Conservation (phyloP, 2,888 invertebrate genomes). For the Hydrotaea cyrtoneurina region DNA sequence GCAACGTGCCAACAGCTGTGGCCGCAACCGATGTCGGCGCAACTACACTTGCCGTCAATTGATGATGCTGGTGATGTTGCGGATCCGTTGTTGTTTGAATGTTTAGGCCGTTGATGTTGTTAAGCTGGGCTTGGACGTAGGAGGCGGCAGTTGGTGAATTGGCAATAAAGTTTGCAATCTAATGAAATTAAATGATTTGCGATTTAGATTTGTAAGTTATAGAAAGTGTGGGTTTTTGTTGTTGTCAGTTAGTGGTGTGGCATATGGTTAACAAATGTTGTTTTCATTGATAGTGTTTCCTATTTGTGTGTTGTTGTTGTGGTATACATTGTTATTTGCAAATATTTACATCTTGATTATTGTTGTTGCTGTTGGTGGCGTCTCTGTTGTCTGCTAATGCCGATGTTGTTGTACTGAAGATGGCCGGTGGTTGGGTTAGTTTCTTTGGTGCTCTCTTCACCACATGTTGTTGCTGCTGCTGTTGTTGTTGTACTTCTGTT, state of each 20-base stretch:
- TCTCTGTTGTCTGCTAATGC: constrained; percentile 47
- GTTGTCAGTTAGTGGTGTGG: constrained; percentile 59
- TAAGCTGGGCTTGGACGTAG: constrained; percentile 77
- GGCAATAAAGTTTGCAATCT: constrained; percentile 79
- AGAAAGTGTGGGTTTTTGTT: constrained; percentile 39
- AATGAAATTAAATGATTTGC: constrained; percentile 64
- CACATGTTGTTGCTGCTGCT: constrained; percentile 81
- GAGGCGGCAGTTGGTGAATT: constrained; percentile 78
- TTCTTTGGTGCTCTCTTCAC: constrained; percentile 72
- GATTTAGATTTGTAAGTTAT: constrained; percentile 62
- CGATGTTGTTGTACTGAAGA: constrained; percentile 71
- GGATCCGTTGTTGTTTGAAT: constrained; percentile 44
- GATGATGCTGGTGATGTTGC: constrained; percentile 58
- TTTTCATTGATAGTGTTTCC: constrained; percentile 60
- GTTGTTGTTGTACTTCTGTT: constrained; percentile 77
- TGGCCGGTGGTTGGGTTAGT: constrained; percentile 69
- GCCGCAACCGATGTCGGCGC: constrained; percentile 54
- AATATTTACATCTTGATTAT: constrained; percentile 76
- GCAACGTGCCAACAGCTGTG: constrained; percentile 70
- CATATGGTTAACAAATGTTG: constrained; percentile 67
- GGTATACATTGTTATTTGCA: constrained; percentile 68
- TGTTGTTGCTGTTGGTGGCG: constrained; percentile 64
- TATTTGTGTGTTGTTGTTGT: constrained; percentile 67
- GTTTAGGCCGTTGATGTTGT: constrained; percentile 68
- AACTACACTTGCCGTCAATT: constrained; percentile 54